Conservation (phyloP, 2,797 vertebrate genomes). For the Chiroxiphia lanceolata region DNA sequence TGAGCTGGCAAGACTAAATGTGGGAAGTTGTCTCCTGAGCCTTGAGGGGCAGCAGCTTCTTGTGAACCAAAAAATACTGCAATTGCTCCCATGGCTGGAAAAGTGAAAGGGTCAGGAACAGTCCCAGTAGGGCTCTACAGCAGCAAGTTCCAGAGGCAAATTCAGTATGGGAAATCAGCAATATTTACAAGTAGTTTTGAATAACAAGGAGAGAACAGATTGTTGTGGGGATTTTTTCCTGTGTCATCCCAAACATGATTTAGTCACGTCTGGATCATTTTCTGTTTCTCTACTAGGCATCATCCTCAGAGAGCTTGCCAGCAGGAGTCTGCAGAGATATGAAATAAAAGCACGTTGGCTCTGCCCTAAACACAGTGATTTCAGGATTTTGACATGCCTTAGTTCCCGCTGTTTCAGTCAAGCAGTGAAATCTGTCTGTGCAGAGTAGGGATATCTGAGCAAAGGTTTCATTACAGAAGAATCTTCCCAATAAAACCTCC, state of each 20-base stretch:
- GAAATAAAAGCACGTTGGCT: not conserved
- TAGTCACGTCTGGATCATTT: not conserved
- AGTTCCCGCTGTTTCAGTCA: not conserved
- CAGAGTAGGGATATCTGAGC: not conserved
- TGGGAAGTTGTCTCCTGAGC: not conserved
- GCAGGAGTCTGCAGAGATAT: not conserved
- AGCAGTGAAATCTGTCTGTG: not conserved
- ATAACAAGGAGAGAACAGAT: not conserved
- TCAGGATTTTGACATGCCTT: not conserved
- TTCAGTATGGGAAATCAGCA: not conserved
- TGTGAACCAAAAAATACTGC: not conserved
- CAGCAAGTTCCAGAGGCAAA: not conserved
- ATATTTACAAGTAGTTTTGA: not conserved
- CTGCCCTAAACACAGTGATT: not conserved
- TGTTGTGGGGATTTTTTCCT: accelerated
- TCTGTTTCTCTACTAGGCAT: not conserved
- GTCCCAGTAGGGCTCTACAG: not conserved
- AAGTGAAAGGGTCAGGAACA: not conserved
- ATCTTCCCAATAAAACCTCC: not conserved
- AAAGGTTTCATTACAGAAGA: not conserved
- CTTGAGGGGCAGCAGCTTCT: not conserved
- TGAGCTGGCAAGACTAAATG: not conserved
- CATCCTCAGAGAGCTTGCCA: not conserved
- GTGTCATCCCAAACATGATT: not conserved
- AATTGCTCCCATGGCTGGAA: not conserved